Evolutionary conservation across 2,113 vertebrate species (phyloP), one percentile per base, ranked within the genome.

Genomic region (Barbus barbus): DNA sequence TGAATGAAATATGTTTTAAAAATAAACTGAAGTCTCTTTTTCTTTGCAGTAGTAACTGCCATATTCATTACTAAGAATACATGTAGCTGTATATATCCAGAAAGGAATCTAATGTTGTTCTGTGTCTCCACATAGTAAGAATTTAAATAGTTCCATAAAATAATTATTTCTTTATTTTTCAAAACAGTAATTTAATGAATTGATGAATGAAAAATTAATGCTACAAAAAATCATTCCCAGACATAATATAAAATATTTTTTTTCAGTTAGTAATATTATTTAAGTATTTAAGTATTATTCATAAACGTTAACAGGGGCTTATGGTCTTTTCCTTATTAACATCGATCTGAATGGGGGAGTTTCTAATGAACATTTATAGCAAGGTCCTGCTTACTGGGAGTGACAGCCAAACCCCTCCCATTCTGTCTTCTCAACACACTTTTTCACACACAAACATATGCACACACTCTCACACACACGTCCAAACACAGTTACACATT

Each of bases 391-490:
- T 22, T 61, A 26, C 33, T 69, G n/a, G 13, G 9, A 82, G 65
- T 63, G 72, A n/a, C 72, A 56, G 69, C 20, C 18, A 36, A 22
- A 33, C 83, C 22, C 83, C 80, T 85, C 84, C 86, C 63, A 69
- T 83, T 9, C 46, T n/a, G 58, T 63, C 38, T 78, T 18, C 16
- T 75, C 26, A 22, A 4, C 4, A 26, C 1, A 33, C 44, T 74
- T 60, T 78, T 46, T 53, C 26, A 77, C 75, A 79, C 83, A 83
- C 61, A 48, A 75, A 73, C 48, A 79, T 26, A 14, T 16, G 5
- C 56, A 44, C 31, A 63, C 31, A 7, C 51, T n/a, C 28, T 3
- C 41, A 44, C 41, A 58, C 53, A 58, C 6, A 60, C 53, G 65
- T 28, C 51, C 33, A 72, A 53, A 44, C 41, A 74, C 81, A 74